A percentile compares a stretch with the other conserved stretches of the same genome.
phyloP scores from a whole-genome alignment of 2,797 vertebrate species.

The Pyrrhura leucotis region DNA sequence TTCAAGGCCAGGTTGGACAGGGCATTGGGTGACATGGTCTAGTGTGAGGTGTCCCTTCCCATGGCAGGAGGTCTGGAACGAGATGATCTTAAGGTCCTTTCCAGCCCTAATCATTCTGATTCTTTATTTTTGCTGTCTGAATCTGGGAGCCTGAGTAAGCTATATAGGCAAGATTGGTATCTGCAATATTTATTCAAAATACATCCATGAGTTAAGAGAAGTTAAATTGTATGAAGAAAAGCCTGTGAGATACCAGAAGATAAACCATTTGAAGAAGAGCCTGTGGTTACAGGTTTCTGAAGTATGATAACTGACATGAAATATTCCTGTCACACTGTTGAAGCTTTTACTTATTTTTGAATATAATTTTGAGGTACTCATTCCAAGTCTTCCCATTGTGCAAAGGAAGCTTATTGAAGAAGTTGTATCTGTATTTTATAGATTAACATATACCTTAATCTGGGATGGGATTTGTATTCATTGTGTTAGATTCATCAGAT shows the following conservation, averaged over 20 bases:
- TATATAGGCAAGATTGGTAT: neutral
- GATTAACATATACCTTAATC: slow-evolving; percentile 2
- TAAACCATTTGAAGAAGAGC: neutral
- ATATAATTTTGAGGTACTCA: neutral
- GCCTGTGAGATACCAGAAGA: neutral
- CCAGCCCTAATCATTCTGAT: neutral
- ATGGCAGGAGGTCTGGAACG: neutral
- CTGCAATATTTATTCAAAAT: neutral
- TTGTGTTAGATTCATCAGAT: slow-evolving; percentile 13
- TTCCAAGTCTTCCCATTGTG: neutral
- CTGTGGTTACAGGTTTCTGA: neutral
- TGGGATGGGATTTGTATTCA: slow-evolving; percentile 43
- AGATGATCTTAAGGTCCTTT: neutral
- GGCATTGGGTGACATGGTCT: too few relatives aligned
- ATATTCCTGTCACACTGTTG: neutral
- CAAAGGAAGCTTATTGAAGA: neutral
- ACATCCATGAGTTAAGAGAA: neutral
- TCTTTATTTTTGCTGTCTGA: neutral
- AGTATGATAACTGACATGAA: neutral
- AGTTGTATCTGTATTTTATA: neutral
- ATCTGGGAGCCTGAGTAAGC: neutral
- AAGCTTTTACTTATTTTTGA: neutral
- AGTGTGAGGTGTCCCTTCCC: neutral
- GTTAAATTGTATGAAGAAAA: neutral
- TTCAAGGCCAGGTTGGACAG: too few relatives aligned